Percentiles rank a stretch among this genome's conserved stretches.
These are phyloP conservation scores for Stomorhina lunata DNA, from an alignment of 2,888 invertebrate genomes.

Conservation along the genomic window DNA sequence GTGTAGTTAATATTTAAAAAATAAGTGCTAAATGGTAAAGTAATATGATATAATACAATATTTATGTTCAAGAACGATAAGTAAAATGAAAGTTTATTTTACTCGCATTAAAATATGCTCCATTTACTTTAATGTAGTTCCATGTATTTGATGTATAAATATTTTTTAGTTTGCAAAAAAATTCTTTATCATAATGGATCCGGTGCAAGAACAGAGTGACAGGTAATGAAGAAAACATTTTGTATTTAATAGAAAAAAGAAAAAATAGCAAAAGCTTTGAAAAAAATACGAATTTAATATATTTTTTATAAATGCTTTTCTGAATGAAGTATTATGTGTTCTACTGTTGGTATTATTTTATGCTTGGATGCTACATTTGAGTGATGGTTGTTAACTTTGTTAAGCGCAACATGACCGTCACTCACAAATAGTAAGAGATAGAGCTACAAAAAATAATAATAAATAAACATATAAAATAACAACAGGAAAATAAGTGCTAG, in stretches of 20 bases:
- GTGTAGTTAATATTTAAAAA: too few relatives aligned
- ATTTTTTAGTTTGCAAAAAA: not conserved
- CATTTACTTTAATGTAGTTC: slow-evolving; percentile 42
- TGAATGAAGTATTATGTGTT: not conserved
- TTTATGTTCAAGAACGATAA: too few relatives aligned
- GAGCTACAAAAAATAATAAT: not conserved
- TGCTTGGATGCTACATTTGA: slow-evolving; percentile 48
- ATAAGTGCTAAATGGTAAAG: too few relatives aligned
- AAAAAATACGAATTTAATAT: too few relatives aligned
- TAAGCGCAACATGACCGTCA: slow-evolving; percentile 49
- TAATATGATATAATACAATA: too few relatives aligned
- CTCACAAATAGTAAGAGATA: slow-evolving; percentile 15
- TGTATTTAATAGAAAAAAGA: too few relatives aligned
- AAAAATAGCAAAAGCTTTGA: too few relatives aligned
- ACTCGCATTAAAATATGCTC: slow-evolving; percentile 31
- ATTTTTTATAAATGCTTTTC: not conserved
- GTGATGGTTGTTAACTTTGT: slow-evolving; percentile 58
- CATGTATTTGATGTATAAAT: not conserved
- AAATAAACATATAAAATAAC: not conserved
- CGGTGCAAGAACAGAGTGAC: slow-evolving; percentile 6
- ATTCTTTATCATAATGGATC: too few relatives aligned
- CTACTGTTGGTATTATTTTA: slow-evolving; percentile 36
- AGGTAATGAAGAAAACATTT: too few relatives aligned
- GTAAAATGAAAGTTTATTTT: too few relatives aligned
- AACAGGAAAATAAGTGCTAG: not conserved